These are phyloP conservation scores for Naja naja DNA, from an alignment of 2,113 vertebrate species.

Conservation along the genomic window DNA sequence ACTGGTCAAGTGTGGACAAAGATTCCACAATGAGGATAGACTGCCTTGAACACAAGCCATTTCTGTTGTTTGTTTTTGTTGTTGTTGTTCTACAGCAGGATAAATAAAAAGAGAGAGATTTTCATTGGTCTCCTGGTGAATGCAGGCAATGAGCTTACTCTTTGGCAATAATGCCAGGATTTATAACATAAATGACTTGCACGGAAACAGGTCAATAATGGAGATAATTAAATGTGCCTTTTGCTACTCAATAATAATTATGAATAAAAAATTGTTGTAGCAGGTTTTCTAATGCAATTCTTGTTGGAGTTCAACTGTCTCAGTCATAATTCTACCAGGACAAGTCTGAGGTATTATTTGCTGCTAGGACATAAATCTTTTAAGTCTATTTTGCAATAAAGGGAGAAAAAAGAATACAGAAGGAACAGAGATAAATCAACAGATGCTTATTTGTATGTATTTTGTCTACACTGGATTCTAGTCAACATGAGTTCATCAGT, in stretches of 20 bases:
- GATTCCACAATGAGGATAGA: background rate
- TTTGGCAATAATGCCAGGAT: constrained; percentile 51
- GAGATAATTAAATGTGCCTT: constrained; percentile 57
- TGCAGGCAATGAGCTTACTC: constrained; percentile 38
- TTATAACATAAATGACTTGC: constrained; percentile 44
- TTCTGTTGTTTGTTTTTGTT: background rate
- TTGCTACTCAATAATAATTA: constrained; percentile 61
- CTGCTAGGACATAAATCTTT: constrained; percentile 55
- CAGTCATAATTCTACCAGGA: constrained; percentile 54
- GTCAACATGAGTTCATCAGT: constrained; percentile 5
- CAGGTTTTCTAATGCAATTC: constrained; percentile 54
- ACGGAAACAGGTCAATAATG: constrained; percentile 48
- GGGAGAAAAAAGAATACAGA: constrained; percentile 40
- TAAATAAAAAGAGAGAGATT: constrained; percentile 2
- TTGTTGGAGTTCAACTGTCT: constrained; percentile 47
- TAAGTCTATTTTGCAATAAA: constrained; percentile 57
- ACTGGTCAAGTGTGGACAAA: background rate
- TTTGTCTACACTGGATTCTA: constrained; percentile 32
- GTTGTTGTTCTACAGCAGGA: constrained; percentile 26
- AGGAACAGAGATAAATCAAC: constrained; percentile 33
- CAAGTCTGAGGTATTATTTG: constrained; percentile 51
- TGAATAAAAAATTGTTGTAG: constrained; percentile 57
- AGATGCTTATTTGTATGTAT: constrained; percentile 37
- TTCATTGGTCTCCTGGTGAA: constrained; percentile 32
- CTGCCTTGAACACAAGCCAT: background rate